Evolutionary conservation across 2,797 vertebrate species (phyloP), one percentile per base, ranked within the genome.

Genomic region (Silurus lanzhouensis): DNA sequence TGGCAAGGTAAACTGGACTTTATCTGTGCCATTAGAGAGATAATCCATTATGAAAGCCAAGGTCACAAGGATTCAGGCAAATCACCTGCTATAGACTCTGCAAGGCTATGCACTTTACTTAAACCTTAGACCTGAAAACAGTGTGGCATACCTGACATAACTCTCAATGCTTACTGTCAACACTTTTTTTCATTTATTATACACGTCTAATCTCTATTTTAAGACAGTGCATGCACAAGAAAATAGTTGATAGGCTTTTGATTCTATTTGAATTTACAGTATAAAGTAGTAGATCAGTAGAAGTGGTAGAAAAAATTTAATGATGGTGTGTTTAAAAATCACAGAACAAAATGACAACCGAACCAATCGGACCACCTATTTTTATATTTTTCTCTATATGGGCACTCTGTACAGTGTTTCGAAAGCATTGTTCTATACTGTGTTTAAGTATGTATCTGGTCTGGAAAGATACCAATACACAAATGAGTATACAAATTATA

Each of bases 101-200:
- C 10, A 9, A 76, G 25, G 27, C 25, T 58, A 19, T 61, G 31
- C 22, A 46, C 22, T n/a, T 48, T 84, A 60, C 70, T 20, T 46
- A 61, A 61, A n/a, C 57, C 76, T 78, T 38, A 78, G 12, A 38
- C 31, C 9, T 38, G 75, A 86, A 67, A 77, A 44, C 19, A 8
- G 83, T 58, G 9, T 76, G 83, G 68, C 72, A 86, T 86, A 70
- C 86, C 84, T 78, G 60, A 55, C 57, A 85, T 86, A 85, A 78
- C 66, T 87, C 64, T 58, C 82, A 60, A 66, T 77, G 63, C 27
- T 27, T 55, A 82, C 52, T 79, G 63, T 74, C 85, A 81, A 64
- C 52, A 88, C 6, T 31, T 48, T 84, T 87, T 55, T 76, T 71
- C 75, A 63, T 83, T 83, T 52, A 80, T 68, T 83, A 66, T 70